Evolutionary conservation across 2,113 vertebrate species (phyloP), one percentile per base, ranked within the genome.

Genomic region (Lophochroa leadbeateri): DNA sequence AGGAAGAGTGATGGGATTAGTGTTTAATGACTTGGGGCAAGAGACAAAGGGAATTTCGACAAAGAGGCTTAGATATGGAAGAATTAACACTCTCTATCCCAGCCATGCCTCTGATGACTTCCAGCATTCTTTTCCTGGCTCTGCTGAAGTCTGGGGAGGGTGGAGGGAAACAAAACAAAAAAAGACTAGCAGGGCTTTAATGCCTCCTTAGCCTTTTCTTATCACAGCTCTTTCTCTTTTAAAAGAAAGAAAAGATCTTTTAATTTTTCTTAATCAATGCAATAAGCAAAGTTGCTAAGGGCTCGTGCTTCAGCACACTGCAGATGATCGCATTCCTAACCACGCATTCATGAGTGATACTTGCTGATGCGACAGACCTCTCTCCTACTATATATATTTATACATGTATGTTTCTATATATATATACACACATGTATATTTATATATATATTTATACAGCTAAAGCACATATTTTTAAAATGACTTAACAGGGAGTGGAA

Each of bases 1-100:
- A 99, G 98, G 98, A 98, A 98, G 98, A 98, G 98, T 99, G 99
- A 99, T 99, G 99, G 99, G 99, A 99, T 99, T 99, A 99, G 99
- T 99, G 99, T 99, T 99, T 99, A 99, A 99, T 99, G 99, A 99
- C 99, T 99, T 99, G 99, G 99, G 99, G 99, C 98, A 97, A 98
- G 98, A 98, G 98, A 98, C 98, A 98, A 98, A 98, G 97, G 98
- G 98, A 98, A 98, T 98, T 98, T 98, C 86, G 11, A 98, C 98
- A 98, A 98, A 98, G 98, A 98, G 98, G 98, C 98, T 98, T 98
- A 98, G 98, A 98, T 98, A 98, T 98, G 98, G 98, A 98, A 98
- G 98, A 98, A 98, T 98, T 98, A 98, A 98, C 98, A 99, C 98
- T 99, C 98, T 98, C 97, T 98, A 96, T 98, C 97, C 98, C 98